Percentiles rank a stretch among this genome's conserved stretches.
Conservation (phyloP, 2,888 invertebrate species). For the Drosophila anceps region DNA sequence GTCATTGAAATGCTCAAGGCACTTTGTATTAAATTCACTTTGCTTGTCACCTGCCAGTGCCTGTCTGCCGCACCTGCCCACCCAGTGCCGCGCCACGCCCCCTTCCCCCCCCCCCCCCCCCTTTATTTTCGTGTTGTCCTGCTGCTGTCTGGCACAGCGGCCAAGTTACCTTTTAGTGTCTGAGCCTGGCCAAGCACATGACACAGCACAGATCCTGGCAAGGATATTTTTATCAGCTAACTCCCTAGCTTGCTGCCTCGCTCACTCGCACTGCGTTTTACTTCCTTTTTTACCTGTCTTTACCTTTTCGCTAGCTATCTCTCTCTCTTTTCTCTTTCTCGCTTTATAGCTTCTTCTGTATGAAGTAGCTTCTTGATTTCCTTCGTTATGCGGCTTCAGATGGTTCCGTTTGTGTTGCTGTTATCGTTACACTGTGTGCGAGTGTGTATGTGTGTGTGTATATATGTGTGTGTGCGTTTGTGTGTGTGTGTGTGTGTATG, state of each 20-base stretch:
- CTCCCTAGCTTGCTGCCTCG: neutral
- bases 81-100: neutral
- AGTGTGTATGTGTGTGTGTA: neutral
- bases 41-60: conserved; percentile 62
- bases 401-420: conserved; percentile 51
- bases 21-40: conserved; percentile 74
- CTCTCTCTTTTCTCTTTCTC: neutral
- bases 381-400: conserved; percentile 66
- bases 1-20: conserved; percentile 66
- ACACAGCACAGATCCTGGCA: conserved; percentile 21
- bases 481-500: neutral
- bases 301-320: neutral
- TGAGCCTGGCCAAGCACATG: conserved; percentile 46
- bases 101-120: too few species aligned
- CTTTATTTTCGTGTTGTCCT: neutral
- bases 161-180: conserved; percentile 45
- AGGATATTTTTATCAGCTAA: conserved; percentile 29
- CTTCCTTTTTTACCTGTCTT: neutral
- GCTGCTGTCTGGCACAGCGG: conserved; percentile 18
- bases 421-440: neutral
- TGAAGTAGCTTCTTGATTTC: conserved; percentile 69
- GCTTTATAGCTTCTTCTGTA: conserved; percentile 11
- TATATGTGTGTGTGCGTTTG: neutral
- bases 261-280: neutral
- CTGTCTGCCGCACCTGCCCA: conserved; percentile 1